Base-by-base conservation (phyloP, 2,797 vertebrate species). In the Falco cherrug region DNA sequence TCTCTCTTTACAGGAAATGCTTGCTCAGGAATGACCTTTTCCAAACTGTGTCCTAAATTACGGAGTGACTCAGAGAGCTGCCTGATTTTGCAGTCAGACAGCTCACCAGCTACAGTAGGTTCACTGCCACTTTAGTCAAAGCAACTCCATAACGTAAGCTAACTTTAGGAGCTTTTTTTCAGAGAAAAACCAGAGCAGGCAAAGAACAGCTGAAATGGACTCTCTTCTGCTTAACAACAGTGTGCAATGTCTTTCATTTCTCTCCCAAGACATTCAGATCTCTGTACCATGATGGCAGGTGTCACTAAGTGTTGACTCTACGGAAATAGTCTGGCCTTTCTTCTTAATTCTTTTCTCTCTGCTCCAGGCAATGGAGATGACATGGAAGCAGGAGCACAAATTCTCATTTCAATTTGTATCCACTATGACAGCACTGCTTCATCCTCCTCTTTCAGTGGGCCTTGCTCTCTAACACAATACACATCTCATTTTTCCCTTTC, bases 1-100 rank as follows among this genome's bases (percentile, higher is more conserved):
- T 92, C 59, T 92, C 91, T 77, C 56, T 80, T 94, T 90, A 94
- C 85, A 92, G 91, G 91, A 96, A 96, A 64, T 83, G 53, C 68
- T 96, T 96, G 51, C 53, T 95, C 73, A 82, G 90, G 87, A 93
- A 84, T 74, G 63, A 91, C 77, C 64, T 89, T 83, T 76, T 53
- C 93, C 82, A 74, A 92, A 90, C 43, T 9, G 13, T 81, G 51
- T 79, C 87, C 91, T 93, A 68, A 94, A 95, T 91, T 95, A 74
- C 56, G 71, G 22, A 25, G 79, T 95, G 94, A 95, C 71, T 89
- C 89, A 94, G 70, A 91, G 35, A 39, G 31, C n/a, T 88, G 87
- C 37, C 73, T 69, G 59, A 59, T 83, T 92, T 87, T 84, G 81
- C 51, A 68, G 50, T 51, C 68, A 85, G 41, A 71, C 29, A 84